Percentiles rank a stretch among this genome's conserved stretches.
These are phyloP conservation scores for Hypotaenidia okinawae DNA, from an alignment of 2,797 vertebrate genomes.

Conservation along the genomic window DNA sequence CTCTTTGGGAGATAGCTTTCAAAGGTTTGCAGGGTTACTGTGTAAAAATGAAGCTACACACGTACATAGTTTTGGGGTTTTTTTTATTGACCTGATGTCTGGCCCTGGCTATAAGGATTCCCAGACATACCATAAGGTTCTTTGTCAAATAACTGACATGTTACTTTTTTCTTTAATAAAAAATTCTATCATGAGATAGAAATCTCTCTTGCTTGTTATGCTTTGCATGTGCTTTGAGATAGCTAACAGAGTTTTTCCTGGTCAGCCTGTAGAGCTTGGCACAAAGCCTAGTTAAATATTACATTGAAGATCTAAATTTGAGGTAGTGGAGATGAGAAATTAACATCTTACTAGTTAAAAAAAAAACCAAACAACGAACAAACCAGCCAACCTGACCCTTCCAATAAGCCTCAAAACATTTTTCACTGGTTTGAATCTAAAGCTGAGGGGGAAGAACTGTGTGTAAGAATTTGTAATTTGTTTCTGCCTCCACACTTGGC, in stretches of 20 bases:
- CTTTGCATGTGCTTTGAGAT: neutral
- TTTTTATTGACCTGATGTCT: neutral
- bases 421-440: neutral
- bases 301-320: neutral
- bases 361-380: neutral
- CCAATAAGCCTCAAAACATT: neutral
- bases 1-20: constrained; percentile 36
- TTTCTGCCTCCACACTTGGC: neutral
- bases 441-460: neutral
- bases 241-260: neutral
- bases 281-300: neutral
- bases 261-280: neutral
- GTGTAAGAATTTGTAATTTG: neutral
- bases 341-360: neutral
- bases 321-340: neutral
- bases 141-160: neutral
- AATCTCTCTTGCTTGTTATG: neutral
- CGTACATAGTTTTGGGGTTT: neutral
- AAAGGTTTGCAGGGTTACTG: constrained; percentile 24
- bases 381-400: fast-evolving
- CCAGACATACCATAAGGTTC: neutral
- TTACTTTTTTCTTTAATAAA: neutral
- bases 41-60: neutral
- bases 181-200: neutral
- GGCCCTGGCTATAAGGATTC: neutral